Evolutionary conservation across 1,140 invertebrate species (phyloP), one percentile per base, ranked within the genome.

Genomic region (Zaprionus ghesquierei): DNA sequence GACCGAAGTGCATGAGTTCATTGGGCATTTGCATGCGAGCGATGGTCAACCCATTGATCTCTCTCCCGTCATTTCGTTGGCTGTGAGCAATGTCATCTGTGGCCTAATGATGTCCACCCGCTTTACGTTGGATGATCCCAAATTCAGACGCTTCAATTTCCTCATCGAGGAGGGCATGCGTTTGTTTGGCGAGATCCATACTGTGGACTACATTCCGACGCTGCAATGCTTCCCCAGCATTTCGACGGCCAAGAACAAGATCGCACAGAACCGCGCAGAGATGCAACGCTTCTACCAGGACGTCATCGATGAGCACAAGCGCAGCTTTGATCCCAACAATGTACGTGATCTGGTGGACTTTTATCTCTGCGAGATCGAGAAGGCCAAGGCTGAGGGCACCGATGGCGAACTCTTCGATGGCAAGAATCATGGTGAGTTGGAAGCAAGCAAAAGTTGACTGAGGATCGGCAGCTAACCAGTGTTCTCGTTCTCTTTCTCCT

Each of bases 41-140:
- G 93, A 94, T 44, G 95, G 95, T 0, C 92, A 93, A 10, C 94
- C 96, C 1, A 94, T 95, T 4, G 95, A 96, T 79, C 90, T 97
- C 15, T 96, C 95, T 4, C 94, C 95, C 0, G 92, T 95, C 2
- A 93, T 98, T 15, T 95, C 95, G n/a, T 94, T 96, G 65, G 95
- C 96, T 3, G 95, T 98, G 56, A 97, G 96, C 85, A 99, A 98
- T 91, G 97, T 98, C 0, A 98, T 99, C 65, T 98, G 97, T 90
- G 96, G 95, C 23, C 94, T 98, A 31, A 94, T 97, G 70, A 98
- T 98, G 97, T 96, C 96, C 15, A 95, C 97, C 0, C 93, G 97
- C 5, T 98, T 98, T 91, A 94, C 94, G 44, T 94, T 95, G 69
- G 94, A 96, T 13, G 97, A 98, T 78, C 91, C 92, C 1, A 93